Percentiles rank a stretch among this genome's conserved stretches.
Evolutionary conservation across 2,888 invertebrate genomes (phyloP).

Genomic region (Agriotes lineatus): DNA sequence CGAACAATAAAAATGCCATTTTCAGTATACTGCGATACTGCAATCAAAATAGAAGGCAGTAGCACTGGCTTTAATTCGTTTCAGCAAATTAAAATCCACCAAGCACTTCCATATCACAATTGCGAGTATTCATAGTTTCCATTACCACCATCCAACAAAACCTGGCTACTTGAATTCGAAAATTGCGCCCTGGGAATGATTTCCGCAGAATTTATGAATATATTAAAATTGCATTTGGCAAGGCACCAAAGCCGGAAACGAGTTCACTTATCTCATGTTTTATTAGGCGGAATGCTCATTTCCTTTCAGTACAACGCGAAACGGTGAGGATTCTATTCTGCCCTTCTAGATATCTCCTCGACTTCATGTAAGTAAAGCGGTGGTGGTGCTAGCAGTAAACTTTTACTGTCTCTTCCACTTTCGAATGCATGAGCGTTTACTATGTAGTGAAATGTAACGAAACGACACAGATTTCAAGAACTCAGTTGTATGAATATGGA

Average conservation of each 20-base stretch:
- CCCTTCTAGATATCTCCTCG: constrained; percentile 4
- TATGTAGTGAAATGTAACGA: constrained; percentile 6
- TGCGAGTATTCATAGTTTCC: too few species aligned
- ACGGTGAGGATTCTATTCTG: neutral
- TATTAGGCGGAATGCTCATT: constrained; percentile 30
- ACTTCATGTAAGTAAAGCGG: constrained; percentile 15
- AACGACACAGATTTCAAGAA: constrained; percentile 1
- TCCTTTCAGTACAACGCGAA: constrained; percentile 31
- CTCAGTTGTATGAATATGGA: neutral
- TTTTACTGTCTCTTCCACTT: constrained; percentile 7
- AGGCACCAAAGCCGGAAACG: constrained; percentile 31
- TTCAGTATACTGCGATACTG: too few species aligned
- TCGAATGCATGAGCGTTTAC: constrained; percentile 3
- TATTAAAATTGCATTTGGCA: constrained; percentile 35
- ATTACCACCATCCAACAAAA: too few species aligned
- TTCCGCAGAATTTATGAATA: constrained; percentile 27
- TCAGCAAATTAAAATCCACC: too few species aligned
- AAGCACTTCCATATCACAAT: too few species aligned
- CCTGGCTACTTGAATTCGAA: neutral
- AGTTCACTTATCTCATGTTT: constrained; percentile 30
- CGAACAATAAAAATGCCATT: too few species aligned
- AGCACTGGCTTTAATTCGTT: too few species aligned
- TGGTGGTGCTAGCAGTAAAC: constrained; percentile 6
- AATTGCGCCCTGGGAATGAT: neutral
- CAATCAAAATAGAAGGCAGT: too few species aligned